Percentiles rank a stretch among this genome's conserved stretches.
Evolutionary conservation across 1,140 invertebrate genomes (phyloP).

Genomic region (Ceratosolen solmsi): DNA sequence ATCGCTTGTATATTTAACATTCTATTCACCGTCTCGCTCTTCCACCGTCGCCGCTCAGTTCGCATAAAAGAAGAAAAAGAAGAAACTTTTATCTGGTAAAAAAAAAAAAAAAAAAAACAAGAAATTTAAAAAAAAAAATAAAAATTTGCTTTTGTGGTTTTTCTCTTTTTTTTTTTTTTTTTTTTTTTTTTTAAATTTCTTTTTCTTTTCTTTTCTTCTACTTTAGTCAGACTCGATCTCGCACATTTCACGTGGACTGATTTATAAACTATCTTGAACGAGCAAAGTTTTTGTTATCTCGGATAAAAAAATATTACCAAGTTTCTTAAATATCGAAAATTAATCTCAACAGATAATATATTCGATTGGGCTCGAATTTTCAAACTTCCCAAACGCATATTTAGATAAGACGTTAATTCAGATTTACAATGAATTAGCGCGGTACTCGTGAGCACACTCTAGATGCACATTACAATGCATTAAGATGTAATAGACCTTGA

Average conservation of each 20-base stretch:
- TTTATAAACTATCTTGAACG: conserved; percentile 53
- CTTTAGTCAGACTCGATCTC: conserved; percentile 37
- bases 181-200: too few species aligned
- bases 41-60: too few species aligned
- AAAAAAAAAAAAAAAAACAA: conserved; percentile 14
- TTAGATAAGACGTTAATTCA: neutral
- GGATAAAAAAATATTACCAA: too few species aligned
- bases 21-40: too few species aligned
- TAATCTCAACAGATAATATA: conserved; percentile 49
- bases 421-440: neutral
- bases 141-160: neutral
- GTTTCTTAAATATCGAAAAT: too few species aligned
- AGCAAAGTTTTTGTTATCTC: conserved; percentile 54
- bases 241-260: conserved; percentile 38
- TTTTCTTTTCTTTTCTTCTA: conserved; percentile 24
- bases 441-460: neutral
- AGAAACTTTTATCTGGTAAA: too few species aligned
- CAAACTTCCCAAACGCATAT: neutral
- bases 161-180: too few species aligned
- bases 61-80: too few species aligned
- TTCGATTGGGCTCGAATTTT: conserved; percentile 22
- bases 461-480: neutral
- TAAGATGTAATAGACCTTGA: neutral
- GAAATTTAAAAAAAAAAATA: too few species aligned
- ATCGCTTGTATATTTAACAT: neutral